Conservation (phyloP, 2,797 vertebrate genomes). For the Pagetopsis macropterus region DNA sequence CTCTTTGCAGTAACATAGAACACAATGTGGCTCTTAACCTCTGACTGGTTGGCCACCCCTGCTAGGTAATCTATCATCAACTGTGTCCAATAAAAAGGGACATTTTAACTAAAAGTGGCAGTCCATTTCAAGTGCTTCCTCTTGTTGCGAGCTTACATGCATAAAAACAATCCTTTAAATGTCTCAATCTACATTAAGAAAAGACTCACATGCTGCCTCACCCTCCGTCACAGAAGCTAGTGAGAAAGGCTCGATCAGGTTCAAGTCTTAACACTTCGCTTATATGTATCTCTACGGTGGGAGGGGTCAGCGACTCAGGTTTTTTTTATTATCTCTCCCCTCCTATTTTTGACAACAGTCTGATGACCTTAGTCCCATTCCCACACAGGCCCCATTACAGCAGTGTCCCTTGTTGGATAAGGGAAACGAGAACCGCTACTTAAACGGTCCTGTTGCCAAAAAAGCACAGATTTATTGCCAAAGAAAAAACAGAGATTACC, state of each 20-base stretch:
- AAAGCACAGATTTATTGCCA: constrained; percentile 21
- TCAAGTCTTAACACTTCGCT: constrained; percentile 75
- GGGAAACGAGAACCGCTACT: constrained; percentile 46
- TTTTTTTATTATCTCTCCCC: constrained; percentile 76
- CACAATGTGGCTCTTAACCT: no score
- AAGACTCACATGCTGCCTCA: constrained; percentile 21
- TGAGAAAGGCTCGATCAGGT: constrained; percentile 39
- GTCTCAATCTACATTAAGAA: neutral
- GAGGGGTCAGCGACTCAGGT: constrained; percentile 72
- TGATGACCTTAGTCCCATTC: constrained; percentile 66
- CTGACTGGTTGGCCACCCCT: no score
- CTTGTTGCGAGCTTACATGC: neutral
- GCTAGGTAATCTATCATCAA: constrained; percentile 8
- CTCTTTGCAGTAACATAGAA: no score
- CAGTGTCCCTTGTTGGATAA: constrained; percentile 44
- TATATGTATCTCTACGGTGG: constrained; percentile 79
- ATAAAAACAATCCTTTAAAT: constrained; percentile 6
- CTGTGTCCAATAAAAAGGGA: constrained; percentile 8
- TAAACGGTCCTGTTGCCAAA: constrained; percentile 40
- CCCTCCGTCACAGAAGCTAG: constrained; percentile 26
- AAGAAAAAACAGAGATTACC: constrained; percentile 20
- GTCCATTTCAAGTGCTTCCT: constrained; percentile 4
- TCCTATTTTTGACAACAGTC: constrained; percentile 75
- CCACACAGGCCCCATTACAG: constrained; percentile 54
- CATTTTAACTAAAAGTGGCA: constrained; percentile 13